Evolutionary conservation across 2,113 vertebrate genomes (phyloP), one percentile per base, ranked within the genome.

Genomic region (Tenebrosternarchus preto): DNA sequence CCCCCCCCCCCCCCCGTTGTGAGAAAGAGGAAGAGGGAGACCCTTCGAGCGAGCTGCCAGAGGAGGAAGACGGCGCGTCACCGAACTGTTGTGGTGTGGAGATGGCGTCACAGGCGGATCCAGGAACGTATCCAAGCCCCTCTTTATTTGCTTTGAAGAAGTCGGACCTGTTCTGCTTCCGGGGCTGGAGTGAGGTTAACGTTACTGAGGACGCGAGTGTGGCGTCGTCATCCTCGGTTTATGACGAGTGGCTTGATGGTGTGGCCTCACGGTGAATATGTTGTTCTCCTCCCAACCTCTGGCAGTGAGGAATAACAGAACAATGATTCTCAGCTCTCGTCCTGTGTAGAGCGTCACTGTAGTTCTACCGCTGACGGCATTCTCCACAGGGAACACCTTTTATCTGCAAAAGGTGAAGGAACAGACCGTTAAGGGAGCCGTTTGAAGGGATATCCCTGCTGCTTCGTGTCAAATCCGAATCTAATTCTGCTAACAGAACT

Each of bases 341-440:
- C 75, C 88, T 83, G 87, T 81, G 86, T 83, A 80, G 53, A 68
- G 85, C 78, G 87, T 89, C 90, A 89, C 85, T 88, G 80, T 86
- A 87, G 88, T 85, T 88, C 87, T 86, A 83, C 83, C 83, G 83
- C 80, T 85, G 79, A 82, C 83, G 88, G 88, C 92, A 92, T 90
- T 84, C 89, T 88, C 87, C 88, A 90, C 85, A 88, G 90, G 87
- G 89, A 89, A 91, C 91, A 89, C 88, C 83, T 76, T 27, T 84
- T 73, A 85, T 89, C 91, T 91, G 87, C 82, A 84, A 66, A 85
- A 66, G 56, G 31, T 43, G 66, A 78, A 67, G 29, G n/a, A 31
- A 84, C 3, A 77, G 4, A 53, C 8, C 5, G 64, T 57, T 77
- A 68, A 50, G 43, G 43, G 43, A 50, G 43, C 12, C 1, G 43